Evolutionary conservation across 2,113 vertebrate species (phyloP).

Genomic region (Talpa occidentalis): DNA sequence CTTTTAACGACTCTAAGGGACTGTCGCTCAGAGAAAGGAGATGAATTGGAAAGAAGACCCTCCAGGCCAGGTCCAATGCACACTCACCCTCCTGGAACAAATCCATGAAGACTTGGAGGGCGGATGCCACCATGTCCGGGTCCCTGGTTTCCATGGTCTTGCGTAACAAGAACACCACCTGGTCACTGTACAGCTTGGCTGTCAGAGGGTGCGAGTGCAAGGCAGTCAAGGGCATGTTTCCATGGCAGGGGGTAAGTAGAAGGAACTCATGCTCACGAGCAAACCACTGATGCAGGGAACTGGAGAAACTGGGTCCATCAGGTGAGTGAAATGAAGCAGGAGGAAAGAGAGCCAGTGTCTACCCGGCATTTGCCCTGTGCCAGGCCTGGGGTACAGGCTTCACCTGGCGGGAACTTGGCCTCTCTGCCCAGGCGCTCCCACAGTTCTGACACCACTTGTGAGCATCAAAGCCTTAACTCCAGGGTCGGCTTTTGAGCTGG

Average conservation of each 20-base stretch:
- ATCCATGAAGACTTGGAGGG: neutral
- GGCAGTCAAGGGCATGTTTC: neutral
- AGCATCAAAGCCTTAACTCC: neutral
- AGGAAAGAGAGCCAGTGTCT: neutral
- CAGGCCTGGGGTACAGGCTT: neutral
- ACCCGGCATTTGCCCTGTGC: neutral
- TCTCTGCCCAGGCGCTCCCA: too few species aligned
- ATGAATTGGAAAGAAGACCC: neutral
- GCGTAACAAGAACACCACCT: neutral
- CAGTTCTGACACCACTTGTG: neutral
- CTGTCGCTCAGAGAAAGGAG: neutral
- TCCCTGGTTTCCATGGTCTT: neutral
- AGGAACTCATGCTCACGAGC: neutral
- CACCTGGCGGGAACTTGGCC: neutral
- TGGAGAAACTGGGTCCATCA: neutral
- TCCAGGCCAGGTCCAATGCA: neutral
- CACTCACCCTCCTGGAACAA: conserved; percentile 27
- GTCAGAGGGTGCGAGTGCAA: neutral
- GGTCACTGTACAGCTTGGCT: neutral
- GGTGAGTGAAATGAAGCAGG: neutral
- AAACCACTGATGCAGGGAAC: neutral
- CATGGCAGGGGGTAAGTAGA: neutral
- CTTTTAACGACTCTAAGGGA: neutral
- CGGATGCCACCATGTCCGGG: neutral
- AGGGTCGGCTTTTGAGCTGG: neutral